Base-by-base conservation (phyloP, 2,113 vertebrate species). In the Meleagris gallopavo region DNA sequence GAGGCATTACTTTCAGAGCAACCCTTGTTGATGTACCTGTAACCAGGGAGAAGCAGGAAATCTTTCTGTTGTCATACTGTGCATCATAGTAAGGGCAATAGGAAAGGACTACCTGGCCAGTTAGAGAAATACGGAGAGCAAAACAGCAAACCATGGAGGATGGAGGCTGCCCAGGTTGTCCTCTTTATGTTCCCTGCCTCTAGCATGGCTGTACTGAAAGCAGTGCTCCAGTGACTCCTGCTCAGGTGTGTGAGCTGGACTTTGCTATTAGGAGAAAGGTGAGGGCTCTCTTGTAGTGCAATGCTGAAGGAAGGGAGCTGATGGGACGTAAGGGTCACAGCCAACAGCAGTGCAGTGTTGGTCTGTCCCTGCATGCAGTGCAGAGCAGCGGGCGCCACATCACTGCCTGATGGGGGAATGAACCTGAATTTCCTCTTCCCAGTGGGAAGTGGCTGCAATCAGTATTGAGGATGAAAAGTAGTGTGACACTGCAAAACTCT, bases 321-420 rank as follows among this genome's bases (percentile, higher is more conserved):
- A 21, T 30, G 71, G 72, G 48, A 9, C 5, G 0, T 5, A 2
- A 5, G 6, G 7, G 61, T 69, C 54, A 19, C 12, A 40, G 71
- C 45, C 70, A 55, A 25, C 40, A 2, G 27, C n/a, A 11, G 21
- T 4, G 5, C 15, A 13, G 11, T 5, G 29, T 19, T 75, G 2
- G 1, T 18, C 5, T 1, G 15, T 43, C 46, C 32, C 70, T 7
- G 36, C 25, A 10, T 9, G 6, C 11, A 9, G 9, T 3, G 32
- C 29, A 16, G 71, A 48, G 65, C 46, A 9, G 40, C 9, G 61
- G 24, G 34, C 30, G 32, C 72, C 25, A 11, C 4, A 1, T 21
- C 48, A 10, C 57, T 64, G 40, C 57, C 34, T 58, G 2, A 9
- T 25, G n/a, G 11, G 18, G 13, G 62, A 19, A 27, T n/a, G 62